A percentile compares a stretch with the other conserved stretches of the same genome.
Conservation (phyloP, 2,113 vertebrate species). For the Taxidea taxus region DNA sequence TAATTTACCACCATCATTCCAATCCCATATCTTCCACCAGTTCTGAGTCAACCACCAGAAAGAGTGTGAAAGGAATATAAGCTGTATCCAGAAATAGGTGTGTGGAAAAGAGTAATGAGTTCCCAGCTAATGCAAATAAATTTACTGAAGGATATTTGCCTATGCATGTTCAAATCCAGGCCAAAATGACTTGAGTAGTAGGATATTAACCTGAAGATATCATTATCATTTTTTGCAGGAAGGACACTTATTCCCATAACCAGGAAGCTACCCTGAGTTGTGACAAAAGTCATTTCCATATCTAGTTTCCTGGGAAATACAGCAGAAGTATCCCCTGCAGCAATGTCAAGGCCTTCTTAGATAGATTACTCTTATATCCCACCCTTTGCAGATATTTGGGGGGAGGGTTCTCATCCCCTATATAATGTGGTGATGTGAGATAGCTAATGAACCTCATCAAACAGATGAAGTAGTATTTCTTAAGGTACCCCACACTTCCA, state of each 20-base stretch:
- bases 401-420: neutral
- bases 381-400: neutral
- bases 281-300: neutral
- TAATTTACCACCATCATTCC: neutral
- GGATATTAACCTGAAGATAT: neutral
- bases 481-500: neutral
- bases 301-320: neutral
- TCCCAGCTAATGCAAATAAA: neutral
- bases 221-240: neutral
- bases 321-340: neutral
- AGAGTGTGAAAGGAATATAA: neutral
- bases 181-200: neutral
- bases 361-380: neutral
- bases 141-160: neutral
- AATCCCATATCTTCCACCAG: neutral
- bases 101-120: neutral
- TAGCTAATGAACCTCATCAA: neutral
- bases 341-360: neutral
- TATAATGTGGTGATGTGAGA: neutral
- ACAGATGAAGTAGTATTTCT: neutral
- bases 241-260: neutral
- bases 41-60: neutral
- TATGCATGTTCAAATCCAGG: neutral
- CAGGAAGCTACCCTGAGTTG: neutral
- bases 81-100: neutral